Base-by-base conservation (phyloP, 2,888 invertebrate species). In the Fabriciana adippe region DNA sequence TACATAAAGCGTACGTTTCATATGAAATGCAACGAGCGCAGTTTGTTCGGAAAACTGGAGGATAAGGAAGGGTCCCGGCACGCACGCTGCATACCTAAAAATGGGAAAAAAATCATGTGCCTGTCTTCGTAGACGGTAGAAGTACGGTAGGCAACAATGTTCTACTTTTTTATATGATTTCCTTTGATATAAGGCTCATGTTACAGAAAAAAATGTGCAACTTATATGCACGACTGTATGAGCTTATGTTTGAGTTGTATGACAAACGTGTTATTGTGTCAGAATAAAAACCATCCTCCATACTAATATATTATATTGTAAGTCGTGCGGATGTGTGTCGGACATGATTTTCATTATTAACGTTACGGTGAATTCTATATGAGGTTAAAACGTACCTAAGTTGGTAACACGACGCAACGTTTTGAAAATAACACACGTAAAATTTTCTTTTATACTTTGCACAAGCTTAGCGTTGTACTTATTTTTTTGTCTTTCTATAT, bases 1-100 rank as follows among this genome's bases (percentile, higher is more conserved):
- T 73, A 64, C 64, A 72, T 70, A 64, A 71, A 72, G 54, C 67
- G 65, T 68, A 68, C 70, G 66, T 73, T 72, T 67, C 79, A 74
- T 79, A 84, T 81, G 86, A 86, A 87, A 89, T 87, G 88, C 87
- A 87, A 78, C 81, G 72, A 79, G 78, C 82, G 80, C 83, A 82
- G 79, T 81, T 77, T 81, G 82, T 81, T 78, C 74, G 78, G 74
- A 76, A 78, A 83, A 82, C 80, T 80, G 70, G 71, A 75, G 81
- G 78, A 84, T 83, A 79, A 82, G 74, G 75, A 75, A 78, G 82
- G 79, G 76, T 74, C 75, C 72, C 68, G 63, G 60, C 63, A 84
- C 90, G 89, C 81, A 87, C 73, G 73, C 79, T 79, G 90, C 82
- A 89, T 90, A 82, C 76, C 79, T 82, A 85, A 87, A 81, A 80